Percentiles rank a stretch among this genome's conserved stretches.
Evolutionary conservation across 1,140 invertebrate species (phyloP).

Genomic region (Atta texana): DNA sequence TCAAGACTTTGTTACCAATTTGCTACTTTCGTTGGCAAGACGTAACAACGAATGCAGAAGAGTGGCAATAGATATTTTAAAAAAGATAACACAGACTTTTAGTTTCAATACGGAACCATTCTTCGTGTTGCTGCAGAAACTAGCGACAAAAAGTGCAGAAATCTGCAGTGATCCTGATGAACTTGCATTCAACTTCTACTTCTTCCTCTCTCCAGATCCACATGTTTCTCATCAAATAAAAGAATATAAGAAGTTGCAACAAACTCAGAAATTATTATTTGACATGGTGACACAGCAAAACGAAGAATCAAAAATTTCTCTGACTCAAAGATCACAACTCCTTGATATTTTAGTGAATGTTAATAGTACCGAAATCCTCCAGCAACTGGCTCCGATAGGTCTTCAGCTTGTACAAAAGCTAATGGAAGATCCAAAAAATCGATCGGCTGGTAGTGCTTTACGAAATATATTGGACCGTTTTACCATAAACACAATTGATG

Average conservation of each 20-base stretch:
- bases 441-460: constrained; percentile 75
- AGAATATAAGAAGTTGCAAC: constrained; percentile 77
- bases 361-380: constrained; percentile 86
- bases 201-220: constrained; percentile 85
- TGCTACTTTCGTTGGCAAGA: constrained; percentile 80
- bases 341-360: constrained; percentile 86
- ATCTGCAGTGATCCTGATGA: constrained; percentile 89
- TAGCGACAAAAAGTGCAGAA: constrained; percentile 84
- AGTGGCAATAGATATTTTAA: constrained; percentile 77
- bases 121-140: constrained; percentile 78
- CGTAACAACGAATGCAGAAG: constrained; percentile 75
- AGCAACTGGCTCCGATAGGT: constrained; percentile 78
- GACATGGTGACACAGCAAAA: constrained; percentile 69
- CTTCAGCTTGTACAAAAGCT: constrained; percentile 72
- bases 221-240: constrained; percentile 81
- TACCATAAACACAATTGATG: constrained; percentile 78
- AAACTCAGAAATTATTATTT: constrained; percentile 78
- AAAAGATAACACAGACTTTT: constrained; percentile 76
- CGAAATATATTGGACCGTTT: constrained; percentile 83
- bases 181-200: constrained; percentile 86
- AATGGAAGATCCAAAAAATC: constrained; percentile 50
- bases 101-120: constrained; percentile 74
- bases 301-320: constrained; percentile 75
- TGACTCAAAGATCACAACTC: constrained; percentile 84
- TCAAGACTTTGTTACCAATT: constrained; percentile 79